Evolutionary conservation across 2,797 vertebrate species (phyloP).

Genomic region (Eurystomus glaucurus): DNA sequence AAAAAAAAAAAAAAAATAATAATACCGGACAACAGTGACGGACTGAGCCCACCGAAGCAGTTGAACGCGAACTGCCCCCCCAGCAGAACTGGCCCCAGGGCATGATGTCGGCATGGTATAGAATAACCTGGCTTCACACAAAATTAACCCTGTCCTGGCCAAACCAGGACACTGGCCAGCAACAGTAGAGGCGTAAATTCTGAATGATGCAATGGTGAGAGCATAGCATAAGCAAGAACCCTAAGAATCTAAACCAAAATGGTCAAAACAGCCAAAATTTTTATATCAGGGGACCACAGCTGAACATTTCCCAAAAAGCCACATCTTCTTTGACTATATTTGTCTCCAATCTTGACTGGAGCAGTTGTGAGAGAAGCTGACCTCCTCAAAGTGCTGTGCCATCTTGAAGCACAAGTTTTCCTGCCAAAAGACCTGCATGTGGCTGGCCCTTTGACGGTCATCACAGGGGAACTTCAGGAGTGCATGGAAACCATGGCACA

Average conservation of each 20-base stretch:
- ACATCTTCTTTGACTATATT: not conserved
- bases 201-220: not conserved
- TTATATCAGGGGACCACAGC: not conserved
- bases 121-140: no score
- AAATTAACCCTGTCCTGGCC: no score
- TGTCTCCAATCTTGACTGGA: not conserved
- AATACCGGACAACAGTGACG: no score
- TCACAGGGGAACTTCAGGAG: not conserved
- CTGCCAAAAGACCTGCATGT: not conserved
- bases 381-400: not conserved
- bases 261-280: not conserved
- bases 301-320: not conserved
- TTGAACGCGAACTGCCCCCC: no score
- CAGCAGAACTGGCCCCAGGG: no score
- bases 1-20: no score
- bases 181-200: not conserved
- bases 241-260: not conserved
- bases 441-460: not conserved
- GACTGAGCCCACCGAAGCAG: no score
- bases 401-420: accelerated
- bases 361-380: not conserved
- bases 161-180: not conserved
- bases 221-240: not conserved
- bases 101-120: no score
- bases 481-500: accelerated